Percentiles rank a stretch among this genome's conserved stretches.
phyloP scores from a whole-genome alignment of 1,140 invertebrate genomes.

The Ditylenchus dipsaci region DNA sequence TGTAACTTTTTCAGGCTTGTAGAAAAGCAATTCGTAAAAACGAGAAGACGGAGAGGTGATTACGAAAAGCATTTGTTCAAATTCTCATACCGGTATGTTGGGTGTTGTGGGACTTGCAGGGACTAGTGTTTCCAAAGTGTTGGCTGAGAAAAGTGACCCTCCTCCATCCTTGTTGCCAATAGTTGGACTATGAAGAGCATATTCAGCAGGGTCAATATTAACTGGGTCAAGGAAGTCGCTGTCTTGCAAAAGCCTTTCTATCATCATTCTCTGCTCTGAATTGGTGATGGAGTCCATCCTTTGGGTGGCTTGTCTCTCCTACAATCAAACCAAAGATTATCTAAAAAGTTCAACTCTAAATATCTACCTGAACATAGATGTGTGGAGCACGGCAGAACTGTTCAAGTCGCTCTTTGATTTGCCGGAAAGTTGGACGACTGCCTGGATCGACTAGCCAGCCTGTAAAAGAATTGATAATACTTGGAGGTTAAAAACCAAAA shows the following conservation, averaged over 20 bases:
- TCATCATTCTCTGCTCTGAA: slow-evolving; percentile 38
- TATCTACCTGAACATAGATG: slow-evolving; percentile 69
- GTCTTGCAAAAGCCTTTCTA: slow-evolving; percentile 39
- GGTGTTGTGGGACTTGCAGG: background rate
- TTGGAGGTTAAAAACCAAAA: background rate
- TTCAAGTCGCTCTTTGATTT: slow-evolving; percentile 85
- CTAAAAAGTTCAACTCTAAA: slow-evolving; percentile 71
- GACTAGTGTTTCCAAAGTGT: background rate
- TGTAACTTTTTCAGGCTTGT: no score
- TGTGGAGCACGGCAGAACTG: slow-evolving; percentile 93
- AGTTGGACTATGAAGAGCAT: background rate
- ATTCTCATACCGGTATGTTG: background rate
- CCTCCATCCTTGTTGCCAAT: background rate
- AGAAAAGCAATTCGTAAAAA: no score
- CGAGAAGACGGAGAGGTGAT: no score
- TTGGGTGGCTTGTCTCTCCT: slow-evolving; percentile 37
- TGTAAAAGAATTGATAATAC: slow-evolving; percentile 44
- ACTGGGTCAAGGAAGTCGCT: slow-evolving; percentile 38
- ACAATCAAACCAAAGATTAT: background rate
- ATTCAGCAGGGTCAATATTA: slow-evolving; percentile 34
- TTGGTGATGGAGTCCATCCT: slow-evolving; percentile 34
- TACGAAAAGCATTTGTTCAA: no score
- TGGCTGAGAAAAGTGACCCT: background rate
- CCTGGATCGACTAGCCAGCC: slow-evolving; percentile 92
- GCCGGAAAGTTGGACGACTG: slow-evolving; percentile 84